Evolutionary conservation across 2,113 vertebrate genomes (phyloP), one percentile per base, ranked within the genome.

Genomic region (Semnornis frantzii): DNA sequence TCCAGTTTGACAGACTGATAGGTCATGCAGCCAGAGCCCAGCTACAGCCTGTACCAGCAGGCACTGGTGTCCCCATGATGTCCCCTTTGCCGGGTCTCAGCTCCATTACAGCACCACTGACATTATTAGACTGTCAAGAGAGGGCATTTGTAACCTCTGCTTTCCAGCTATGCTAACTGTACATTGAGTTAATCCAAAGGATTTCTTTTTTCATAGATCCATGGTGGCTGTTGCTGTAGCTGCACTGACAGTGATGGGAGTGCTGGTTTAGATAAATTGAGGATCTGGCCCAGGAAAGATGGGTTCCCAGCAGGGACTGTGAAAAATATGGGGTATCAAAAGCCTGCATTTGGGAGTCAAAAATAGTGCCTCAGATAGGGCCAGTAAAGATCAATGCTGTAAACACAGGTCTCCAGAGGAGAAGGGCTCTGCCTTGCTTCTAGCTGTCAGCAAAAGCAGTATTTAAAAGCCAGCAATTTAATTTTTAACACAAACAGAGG

Each of bases 401-500:
- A 63, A 82, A 46, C 19, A 37, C 88, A 59, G 63, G 64, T 82
- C 84, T 71, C 30, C 24, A 15, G 77, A 50, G 72, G 7, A 10
- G 52, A 46, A 46, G 33, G 82, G 64, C 57, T 87, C 84, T 89
- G 87, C 84, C 10, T 1, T 6, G 11, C 74, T 84, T 63, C 83
- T 63, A 27, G 44, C 60, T 90, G 72, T 81, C 78, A 82, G 76
- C 64, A 73, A 55, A 86, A 86, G 81, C 70, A 73, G 54, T 59
- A 30, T 78, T 69, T 92, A 79, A 94, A 92, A 94, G 63, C 16
- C 33, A 50, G 30, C 23, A 23, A 46, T 84, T 92, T 66, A 70
- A 87, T 94, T 79, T 89, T 93, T 82, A 92, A 74, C 87, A 74
- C 37, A 31, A 89, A 55, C 4, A 20, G 90, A 91, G 75, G 82